Evolutionary conservation across 2,888 invertebrate species (phyloP), one percentile per base, ranked within the genome.

Genomic region (Fabriciana adippe): DNA sequence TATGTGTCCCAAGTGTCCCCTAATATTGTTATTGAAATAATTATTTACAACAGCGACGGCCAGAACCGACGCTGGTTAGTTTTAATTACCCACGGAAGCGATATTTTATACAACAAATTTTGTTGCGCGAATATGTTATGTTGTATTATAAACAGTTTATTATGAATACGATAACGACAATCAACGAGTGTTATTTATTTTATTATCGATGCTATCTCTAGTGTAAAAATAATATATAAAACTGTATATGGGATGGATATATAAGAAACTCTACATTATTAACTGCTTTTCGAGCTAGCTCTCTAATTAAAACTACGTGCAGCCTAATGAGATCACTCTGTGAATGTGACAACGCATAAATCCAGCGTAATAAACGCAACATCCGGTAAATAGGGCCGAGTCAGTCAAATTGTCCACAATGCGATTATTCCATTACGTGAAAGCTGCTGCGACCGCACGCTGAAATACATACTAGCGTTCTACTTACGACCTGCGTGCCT

Each of bases 381-480:
- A 77, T 86, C 82, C 88, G 83, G 88, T 89, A 88, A 88, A 90
- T 87, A 88, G 82, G 84, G 79, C 80, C 81, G 86, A 87, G 86
- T 88, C 88, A 87, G 87, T 89, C 86, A 88, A 89, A 89, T 88
- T 84, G 87, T 85, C 85, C 89, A 88, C 88, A 89, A 89, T 89
- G 86, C 88, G 88, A 90, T 90, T 90, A 90, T 89, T 89, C 84
- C 85, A 87, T 89, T 89, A 87, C 83, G 60, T 64, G 70, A 69
- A 70, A 83, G 81, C 87, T 80, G 82, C 74, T 78, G 59, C 65
- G 63, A 68, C 76, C 79, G 77, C 81, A 81, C 78, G 75, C 76
- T 78, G 76, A 75, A 79, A 81, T 60, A 71, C 78, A 75, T 71
- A 74, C 73, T 75, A 64, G 50, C 53, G 57, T 64, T 66, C 31